Conservation (phyloP, 2,113 vertebrate species). For the Hemichromis elongatus region DNA sequence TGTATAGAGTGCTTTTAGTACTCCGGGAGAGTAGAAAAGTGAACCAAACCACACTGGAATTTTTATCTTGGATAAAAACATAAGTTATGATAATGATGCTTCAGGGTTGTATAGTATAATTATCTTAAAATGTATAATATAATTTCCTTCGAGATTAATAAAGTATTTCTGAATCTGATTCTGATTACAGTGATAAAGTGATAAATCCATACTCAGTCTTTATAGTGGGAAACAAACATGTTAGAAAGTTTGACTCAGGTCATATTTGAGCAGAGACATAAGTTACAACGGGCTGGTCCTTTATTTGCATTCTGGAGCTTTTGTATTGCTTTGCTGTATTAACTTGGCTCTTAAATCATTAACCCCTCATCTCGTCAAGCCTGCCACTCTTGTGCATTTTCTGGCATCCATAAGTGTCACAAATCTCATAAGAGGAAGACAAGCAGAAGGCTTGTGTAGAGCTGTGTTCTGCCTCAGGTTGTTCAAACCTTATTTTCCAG, state of each 20-base stretch:
- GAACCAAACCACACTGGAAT: background rate
- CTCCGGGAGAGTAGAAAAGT: too few species aligned
- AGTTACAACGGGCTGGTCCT: constrained; percentile 44
- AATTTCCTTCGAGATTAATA: too few species aligned
- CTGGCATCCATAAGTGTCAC: constrained; percentile 25
- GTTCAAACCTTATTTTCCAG: background rate
- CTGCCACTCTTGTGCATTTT: constrained; percentile 13
- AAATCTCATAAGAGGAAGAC: constrained; percentile 41
- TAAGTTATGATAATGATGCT: background rate
- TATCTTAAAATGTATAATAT: background rate
- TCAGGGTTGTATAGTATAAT: background rate
- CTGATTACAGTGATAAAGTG: background rate
- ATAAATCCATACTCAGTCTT: background rate
- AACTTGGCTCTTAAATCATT: constrained; percentile 61
- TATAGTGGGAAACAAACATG: background rate
- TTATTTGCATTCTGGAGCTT: background rate
- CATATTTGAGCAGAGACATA: constrained; percentile 11
- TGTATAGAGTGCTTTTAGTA: too few species aligned
- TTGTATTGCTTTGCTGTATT: constrained; percentile 2
- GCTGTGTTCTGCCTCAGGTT: background rate
- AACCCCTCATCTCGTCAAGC: constrained; percentile 32
- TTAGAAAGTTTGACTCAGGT: background rate
- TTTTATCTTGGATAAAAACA: background rate
- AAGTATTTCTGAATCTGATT: too few species aligned
- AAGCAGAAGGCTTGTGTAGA: constrained; percentile 18